Percentiles rank a stretch among this genome's conserved stretches.
Conservation (phyloP, 1,140 invertebrate species). For the Macrobrachium rosenbergii region DNA sequence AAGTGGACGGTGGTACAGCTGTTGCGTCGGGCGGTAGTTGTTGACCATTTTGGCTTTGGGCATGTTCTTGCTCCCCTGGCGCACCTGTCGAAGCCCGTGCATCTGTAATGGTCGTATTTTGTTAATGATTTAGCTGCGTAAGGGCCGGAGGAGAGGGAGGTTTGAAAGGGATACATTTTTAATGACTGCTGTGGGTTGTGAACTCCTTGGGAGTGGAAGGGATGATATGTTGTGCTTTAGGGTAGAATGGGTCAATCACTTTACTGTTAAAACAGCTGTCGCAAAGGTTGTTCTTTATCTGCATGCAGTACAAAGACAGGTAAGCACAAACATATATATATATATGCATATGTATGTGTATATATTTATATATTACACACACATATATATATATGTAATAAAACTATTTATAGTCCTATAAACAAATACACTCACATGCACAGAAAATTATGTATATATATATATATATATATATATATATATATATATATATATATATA, state of each 20-base stretch:
- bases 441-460: not conserved
- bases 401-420: too few relatives aligned
- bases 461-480: conserved; percentile 28
- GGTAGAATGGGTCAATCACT: too few relatives aligned
- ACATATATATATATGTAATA: not conserved
- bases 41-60: conserved; percentile 83
- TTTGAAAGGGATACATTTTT: conserved; percentile 2
- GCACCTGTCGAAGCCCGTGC: conserved; percentile 86
- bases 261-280: too few relatives aligned
- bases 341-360: too few relatives aligned
- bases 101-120: conserved; percentile 77
- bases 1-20: conserved; percentile 90
- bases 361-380: too few relatives aligned
- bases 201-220: too few relatives aligned
- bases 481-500: conserved; percentile 34
- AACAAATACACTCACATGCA: not conserved
- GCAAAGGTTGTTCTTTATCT: too few relatives aligned
- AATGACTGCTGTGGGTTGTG: not conserved
- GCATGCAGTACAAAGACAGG: too few relatives aligned
- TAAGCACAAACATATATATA: too few relatives aligned
- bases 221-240: too few relatives aligned
- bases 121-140: not conserved
- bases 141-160: not conserved
- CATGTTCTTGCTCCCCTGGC: conserved; percentile 78
- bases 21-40: conserved; percentile 92